Base-by-base conservation (phyloP, 1,140 invertebrate genomes). In the Lepidurus packardi region DNA sequence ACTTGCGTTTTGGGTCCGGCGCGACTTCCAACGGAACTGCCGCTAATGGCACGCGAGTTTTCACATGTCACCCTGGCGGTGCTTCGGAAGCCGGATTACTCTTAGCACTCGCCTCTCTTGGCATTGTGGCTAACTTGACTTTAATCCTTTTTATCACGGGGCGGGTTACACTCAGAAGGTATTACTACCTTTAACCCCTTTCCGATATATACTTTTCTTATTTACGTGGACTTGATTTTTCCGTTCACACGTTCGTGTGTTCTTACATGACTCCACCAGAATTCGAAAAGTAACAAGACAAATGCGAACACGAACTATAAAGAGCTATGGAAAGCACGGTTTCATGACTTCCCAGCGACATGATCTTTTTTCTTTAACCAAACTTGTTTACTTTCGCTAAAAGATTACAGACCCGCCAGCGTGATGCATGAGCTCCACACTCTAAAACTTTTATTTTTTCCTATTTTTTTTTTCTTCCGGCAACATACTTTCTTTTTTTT, bases 51-150 rank as follows among this genome's bases (percentile, higher is more conserved):
- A 77, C 53, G 21, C 88, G 89, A 82, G 85, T 88, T 78, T 91
- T 92, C 84, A 89, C 92, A 81, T 94, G 92, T 83, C 92, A 93
- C 82, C 91, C 93, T 3, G 91, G 91, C 0, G 92, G 92, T 47
- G 90, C 91, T 1, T 91, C 92, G 1, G 93, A 94, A 83, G 93
- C 92, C 0, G 90, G 90, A 0, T 88, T 94, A 5, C 90, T 95
- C 79, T 90, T 94, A 81, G 89, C 90, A 43, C 87, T 95, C 7
- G 92, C 92, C 0, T 88, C 90, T 0, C 86, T 94, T 24, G 93
- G 93, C 75, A 93, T 94, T 87, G 89, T 90, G 0, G 93, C 93
- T 7, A 95, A 95, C 85, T 85, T 94, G 73, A 88, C 91, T 11
- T 88, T 94, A 11, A 93, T 95, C 90, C 87, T 89, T 1, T 88